Base-by-base conservation (phyloP, 2,113 vertebrate genomes). In the Blennius ocellaris region DNA sequence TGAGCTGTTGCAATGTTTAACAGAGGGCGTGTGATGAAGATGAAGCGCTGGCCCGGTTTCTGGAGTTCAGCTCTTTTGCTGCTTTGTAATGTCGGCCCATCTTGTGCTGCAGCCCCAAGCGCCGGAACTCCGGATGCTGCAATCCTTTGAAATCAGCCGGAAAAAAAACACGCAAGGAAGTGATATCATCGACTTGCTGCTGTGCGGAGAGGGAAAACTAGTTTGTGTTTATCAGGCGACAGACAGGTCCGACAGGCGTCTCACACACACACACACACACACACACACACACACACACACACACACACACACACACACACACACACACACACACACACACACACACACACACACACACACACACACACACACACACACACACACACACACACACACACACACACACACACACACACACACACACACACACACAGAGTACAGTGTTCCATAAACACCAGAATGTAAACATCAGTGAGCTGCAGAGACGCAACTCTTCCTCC, bases 81-180 rank as follows among this genome's bases (percentile, higher is more conserved):
- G 52, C 73, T 80, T 50, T 63, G 41, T 80, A 70, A 78, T 79
- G 70, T 44, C 21, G 21, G 67, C 68, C 82, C 48, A 72, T 81
- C 74, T 87, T 75, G 59, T 74, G 86, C 73, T 71, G 65, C 38
- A 41, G 43, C 81, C 76, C 0, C 7, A 69, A 74, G 69, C 62
- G 68, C n/a, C 2, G 47, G 21, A 47, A 74, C 21, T 72, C 44
- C 12, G 65, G 84, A 91, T 90, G 90, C 83, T 89, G 88, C 86
- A 90, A 87, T 80, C 75, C 79, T 82, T 84, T 90, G 88, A 91
- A 91, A 91, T 87, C 69, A 57, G 56, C 44, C 41, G 5, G 50
- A 71, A 64, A 54, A 58, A 41, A 8, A 30, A 30, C 21, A 30
- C 21, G 21, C 21, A 30, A 30, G 16, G 49, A 49, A 40, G 59